Base-by-base conservation (phyloP, 23 tunicate genomes). In the Styela plicata region DNA sequence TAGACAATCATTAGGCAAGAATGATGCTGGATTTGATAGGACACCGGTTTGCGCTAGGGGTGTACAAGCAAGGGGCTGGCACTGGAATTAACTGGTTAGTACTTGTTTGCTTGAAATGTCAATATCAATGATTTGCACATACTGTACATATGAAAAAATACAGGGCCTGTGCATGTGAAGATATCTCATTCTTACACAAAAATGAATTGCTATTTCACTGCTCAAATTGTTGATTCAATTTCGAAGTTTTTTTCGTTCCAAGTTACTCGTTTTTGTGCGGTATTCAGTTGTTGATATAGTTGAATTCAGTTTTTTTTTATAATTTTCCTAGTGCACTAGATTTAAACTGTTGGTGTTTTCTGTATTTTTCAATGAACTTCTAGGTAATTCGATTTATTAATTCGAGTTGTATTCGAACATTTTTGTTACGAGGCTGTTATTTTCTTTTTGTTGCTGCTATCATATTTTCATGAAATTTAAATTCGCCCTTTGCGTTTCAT, bases 41-140 rank as follows among this genome's bases (percentile, higher is more conserved):
- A 16, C 31, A 17, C 31, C 31, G 16, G 66, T 44, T n/a, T 53
- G 31, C 17, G 70, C 79, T 20, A 84, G 76, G 69, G 94, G 94
- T 2, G 13, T 84, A 17, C 85, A 79, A 28, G 52, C 85, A 22
- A 37, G 85, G 21, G 94, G 94, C 13, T 89, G 94, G 94, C 75
- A 57, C 2, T 89, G 79, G 44, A 69, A 31, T 64, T 28, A 66
- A 66, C 16, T 28, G 31, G 31, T 7, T 28, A 44, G n/a, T n/a
- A n/a, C n/a, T n/a, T n/a, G n/a, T n/a, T n/a, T n/a, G n/a, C n/a
- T n/a, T n/a, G n/a, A n/a, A n/a, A n/a, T n/a, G n/a, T n/a, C n/a
- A n/a, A n/a, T n/a, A n/a, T n/a, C n/a, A n/a, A n/a, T n/a, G n/a
- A 44, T 13, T 7, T 44, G 57, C 57, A 44, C 57, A 44, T 5